phyloP scores from a whole-genome alignment of 1,140 invertebrate species.

The Samia ricini region DNA sequence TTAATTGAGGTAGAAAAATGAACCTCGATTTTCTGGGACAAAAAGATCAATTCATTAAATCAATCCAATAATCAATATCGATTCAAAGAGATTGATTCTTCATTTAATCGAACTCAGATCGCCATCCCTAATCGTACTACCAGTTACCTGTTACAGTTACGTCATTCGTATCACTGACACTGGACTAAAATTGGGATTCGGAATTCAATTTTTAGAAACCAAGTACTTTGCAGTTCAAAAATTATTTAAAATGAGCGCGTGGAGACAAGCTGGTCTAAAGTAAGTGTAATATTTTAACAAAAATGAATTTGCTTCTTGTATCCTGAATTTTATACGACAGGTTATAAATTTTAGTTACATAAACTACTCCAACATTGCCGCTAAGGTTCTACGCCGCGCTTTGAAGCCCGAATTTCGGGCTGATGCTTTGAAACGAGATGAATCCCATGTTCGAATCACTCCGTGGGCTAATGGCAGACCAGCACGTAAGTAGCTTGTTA shows the following conservation, averaged over 20 bases:
- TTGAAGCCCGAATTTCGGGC: conserved; percentile 85
- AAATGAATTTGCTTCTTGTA: not conserved
- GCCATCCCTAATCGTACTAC: no score
- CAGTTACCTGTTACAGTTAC: conserved; percentile 4
- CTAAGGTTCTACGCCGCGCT: conserved; percentile 86
- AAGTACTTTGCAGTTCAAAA: conserved; percentile 7
- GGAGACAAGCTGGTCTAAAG: conserved; percentile 69
- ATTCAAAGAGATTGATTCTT: no score
- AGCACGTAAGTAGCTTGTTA: conserved; percentile 81
- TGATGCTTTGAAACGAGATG: conserved; percentile 87
- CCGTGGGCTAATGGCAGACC: conserved; percentile 92
- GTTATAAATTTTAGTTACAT: conserved; percentile 84
- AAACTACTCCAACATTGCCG: conserved; percentile 94
- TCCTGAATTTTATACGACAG: conserved; percentile 19
- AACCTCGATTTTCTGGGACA: no score
- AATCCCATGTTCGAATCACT: conserved; percentile 87
- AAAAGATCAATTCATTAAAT: no score
- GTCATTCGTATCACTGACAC: not conserved
- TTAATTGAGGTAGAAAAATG: no score
- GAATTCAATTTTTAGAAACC: conserved; percentile 24
- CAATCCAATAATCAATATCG: no score
- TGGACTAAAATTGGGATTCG: conserved; percentile 19
- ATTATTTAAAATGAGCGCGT: conserved; percentile 63
- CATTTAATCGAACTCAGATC: no score
- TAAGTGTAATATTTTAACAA: conserved; percentile 34